Evolutionary conservation across 2,113 vertebrate species (phyloP), one percentile per base, ranked within the genome.

Genomic region (Helogale parvula): DNA sequence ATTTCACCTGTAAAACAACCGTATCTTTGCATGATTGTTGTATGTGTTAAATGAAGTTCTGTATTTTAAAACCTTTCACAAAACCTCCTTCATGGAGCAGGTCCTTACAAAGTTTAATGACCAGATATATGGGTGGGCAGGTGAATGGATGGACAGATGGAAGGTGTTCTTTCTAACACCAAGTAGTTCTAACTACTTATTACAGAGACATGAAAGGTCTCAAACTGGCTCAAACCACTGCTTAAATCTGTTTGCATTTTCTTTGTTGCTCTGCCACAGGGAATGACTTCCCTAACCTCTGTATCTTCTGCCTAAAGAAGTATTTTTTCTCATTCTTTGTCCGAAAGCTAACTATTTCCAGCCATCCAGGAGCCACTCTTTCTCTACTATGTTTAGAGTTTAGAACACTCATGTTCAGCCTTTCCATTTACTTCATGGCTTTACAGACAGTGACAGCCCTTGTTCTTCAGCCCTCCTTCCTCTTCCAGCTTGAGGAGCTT

Each of bases 181-280:
- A 63, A 41, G 29, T 41, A 41, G 41, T 41, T 41, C 33, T 38
- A 57, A 50, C n/a, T 27, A 14, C 35, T 69, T 76, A 27, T 7
- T 15, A 14, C 17, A 21, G 33, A 77, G 68, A 66, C 3, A 21
- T 1, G 52, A 21, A 35, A 9, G 12, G 3, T 65, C n/a, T 65
- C n/a, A 41, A 41, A 41, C 41, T 41, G 41, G 14, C 41, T 77
- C 41, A 35, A 50, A 72, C 35, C 4, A 1, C 14, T 13, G 19
- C 57, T 45, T 23, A 33, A 57, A 16, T 29, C 41, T 54, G n/a
- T 38, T 15, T 7, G 7, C 9, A 10, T 29, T 31, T 4, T 33
- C 33, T 11, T 35, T 57, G 76, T 52, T 65, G 63, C 47, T 63
- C 0, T 0, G 15, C 50, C 47, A 0, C 0, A 3, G 35, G 35